Evolutionary conservation across 2,113 vertebrate species (phyloP).

Genomic region (Brienomyrus longianalis): DNA sequence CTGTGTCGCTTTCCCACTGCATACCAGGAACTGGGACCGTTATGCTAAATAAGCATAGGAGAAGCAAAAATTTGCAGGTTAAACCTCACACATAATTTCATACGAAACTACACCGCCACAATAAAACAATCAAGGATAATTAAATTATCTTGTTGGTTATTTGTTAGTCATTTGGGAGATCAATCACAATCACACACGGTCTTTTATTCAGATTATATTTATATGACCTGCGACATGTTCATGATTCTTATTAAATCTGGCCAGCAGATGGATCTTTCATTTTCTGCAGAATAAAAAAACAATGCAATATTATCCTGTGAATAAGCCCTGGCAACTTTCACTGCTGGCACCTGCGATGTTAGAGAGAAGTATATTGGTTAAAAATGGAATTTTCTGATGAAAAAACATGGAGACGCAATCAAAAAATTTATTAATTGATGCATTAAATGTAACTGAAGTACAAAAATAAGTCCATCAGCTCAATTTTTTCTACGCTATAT

Average conservation of each 20-base stretch:
- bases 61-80: background rate
- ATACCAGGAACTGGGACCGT: background rate
- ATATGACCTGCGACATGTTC: background rate
- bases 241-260: background rate
- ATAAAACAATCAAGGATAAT: background rate
- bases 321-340: background rate
- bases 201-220: background rate
- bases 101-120: background rate
- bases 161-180: background rate
- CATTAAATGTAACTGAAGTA: background rate
- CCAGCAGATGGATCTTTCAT: background rate
- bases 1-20: background rate
- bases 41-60: background rate
- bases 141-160: background rate
- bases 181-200: background rate
- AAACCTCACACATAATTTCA: background rate
- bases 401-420: background rate
- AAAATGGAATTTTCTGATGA: background rate
- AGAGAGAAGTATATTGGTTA: background rate
- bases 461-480: no score
- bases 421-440: background rate
- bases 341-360: background rate
- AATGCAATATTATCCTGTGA: background rate
- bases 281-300: background rate
- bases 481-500: background rate